Conservation (phyloP, 1,140 invertebrate species). For the Heliconius melpomene region DNA sequence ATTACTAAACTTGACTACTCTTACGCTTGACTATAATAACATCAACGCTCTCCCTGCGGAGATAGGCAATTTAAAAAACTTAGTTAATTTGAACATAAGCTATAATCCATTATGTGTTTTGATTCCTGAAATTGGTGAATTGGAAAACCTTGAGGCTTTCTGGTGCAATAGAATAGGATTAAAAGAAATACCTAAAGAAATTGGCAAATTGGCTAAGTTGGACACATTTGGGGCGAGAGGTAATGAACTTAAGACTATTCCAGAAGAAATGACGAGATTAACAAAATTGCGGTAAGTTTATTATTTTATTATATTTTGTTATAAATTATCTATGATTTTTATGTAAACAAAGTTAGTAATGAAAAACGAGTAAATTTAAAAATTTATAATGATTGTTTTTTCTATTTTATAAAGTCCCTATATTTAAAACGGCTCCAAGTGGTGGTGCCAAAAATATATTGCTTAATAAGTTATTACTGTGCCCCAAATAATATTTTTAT, state of each 20-base stretch:
- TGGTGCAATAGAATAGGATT: constrained; percentile 84
- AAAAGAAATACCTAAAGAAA: constrained; percentile 84
- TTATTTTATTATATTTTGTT: too few species aligned
- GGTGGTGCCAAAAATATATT: too few species aligned
- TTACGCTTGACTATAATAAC: constrained; percentile 85
- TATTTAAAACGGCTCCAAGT: too few species aligned
- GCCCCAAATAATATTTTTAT: too few species aligned
- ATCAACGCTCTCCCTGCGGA: constrained; percentile 84
- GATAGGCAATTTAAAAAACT: constrained; percentile 83
- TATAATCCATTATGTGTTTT: constrained; percentile 88
- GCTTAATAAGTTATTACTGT: too few species aligned
- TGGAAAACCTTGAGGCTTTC: constrained; percentile 88
- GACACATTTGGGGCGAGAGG: constrained; percentile 85
- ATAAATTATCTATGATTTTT: neutral
- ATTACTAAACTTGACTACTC: constrained; percentile 72
- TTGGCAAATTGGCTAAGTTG: constrained; percentile 86
- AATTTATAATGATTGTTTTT: too few species aligned
- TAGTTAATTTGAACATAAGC: constrained; percentile 91
- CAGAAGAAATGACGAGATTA: constrained; percentile 79
- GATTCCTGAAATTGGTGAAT: constrained; percentile 86
- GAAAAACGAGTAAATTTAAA: too few species aligned
- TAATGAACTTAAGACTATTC: constrained; percentile 82
- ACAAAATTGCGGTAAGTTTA: constrained; percentile 75
- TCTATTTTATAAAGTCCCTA: too few species aligned
- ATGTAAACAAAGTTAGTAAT: neutral